Evolutionary conservation across 2,888 invertebrate species (phyloP).

Genomic region (Clivina fossor): DNA sequence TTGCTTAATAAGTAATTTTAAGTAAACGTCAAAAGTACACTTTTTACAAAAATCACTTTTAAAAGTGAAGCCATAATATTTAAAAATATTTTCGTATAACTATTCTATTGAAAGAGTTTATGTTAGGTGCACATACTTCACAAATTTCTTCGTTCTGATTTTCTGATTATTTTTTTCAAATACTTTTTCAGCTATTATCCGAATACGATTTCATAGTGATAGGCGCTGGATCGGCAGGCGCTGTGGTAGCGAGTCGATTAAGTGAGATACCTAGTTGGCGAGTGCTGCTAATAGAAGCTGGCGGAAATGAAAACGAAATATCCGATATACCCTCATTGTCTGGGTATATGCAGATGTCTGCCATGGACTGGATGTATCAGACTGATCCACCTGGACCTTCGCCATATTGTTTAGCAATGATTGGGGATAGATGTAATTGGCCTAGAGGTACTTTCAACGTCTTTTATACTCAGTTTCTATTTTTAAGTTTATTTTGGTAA

Average conservation of each 20-base stretch:
- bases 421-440: constrained; percentile 86
- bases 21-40: no score
- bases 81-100: no score
- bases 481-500: no score
- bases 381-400: constrained; percentile 77
- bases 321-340: constrained; percentile 85
- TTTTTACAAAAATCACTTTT: no score
- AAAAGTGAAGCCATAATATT: no score
- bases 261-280: constrained; percentile 82
- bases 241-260: constrained; percentile 81
- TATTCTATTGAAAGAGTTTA: no score
- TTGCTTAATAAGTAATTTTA: no score
- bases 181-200: constrained; percentile 61
- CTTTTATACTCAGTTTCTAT: no score
- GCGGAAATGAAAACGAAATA: constrained; percentile 85
- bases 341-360: constrained; percentile 81
- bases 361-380: constrained; percentile 91
- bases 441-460: constrained; percentile 88
- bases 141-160: no score
- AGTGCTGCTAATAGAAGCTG: constrained; percentile 81
- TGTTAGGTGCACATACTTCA: no score
- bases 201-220: constrained; percentile 86
- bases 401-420: constrained; percentile 85
- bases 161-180: no score
- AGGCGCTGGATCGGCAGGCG: constrained; percentile 88